Percentiles rank a stretch among this genome's conserved stretches.
Evolutionary conservation across 2,113 vertebrate species (phyloP).

Genomic region (Pygathrix nemaeus): DNA sequence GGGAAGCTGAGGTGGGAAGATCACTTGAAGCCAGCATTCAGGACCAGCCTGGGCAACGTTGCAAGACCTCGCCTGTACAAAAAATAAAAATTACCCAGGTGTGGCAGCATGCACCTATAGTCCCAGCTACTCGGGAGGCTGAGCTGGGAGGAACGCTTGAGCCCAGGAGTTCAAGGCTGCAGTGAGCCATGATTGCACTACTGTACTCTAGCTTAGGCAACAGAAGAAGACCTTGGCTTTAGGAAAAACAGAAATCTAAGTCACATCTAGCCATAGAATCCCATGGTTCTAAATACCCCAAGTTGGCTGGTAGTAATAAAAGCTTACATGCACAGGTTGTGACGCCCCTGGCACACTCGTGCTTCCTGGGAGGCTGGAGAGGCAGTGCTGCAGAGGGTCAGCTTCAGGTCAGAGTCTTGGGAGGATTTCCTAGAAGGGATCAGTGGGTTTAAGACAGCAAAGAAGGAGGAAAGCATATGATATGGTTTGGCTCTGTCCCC

Average conservation of each 20-base stretch:
- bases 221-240: neutral
- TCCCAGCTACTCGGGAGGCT: neutral
- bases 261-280: neutral
- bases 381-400: neutral
- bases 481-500: too few relatives aligned
- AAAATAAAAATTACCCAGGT: neutral
- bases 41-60: neutral
- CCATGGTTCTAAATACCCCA: neutral
- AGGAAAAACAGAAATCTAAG: neutral
- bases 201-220: neutral
- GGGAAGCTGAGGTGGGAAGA: neutral
- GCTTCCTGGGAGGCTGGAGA: neutral
- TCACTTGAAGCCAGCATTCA: neutral
- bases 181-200: neutral
- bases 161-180: neutral
- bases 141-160: neutral
- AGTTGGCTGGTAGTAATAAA: neutral
- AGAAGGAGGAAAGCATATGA: neutral
- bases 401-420: neutral
- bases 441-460: too few relatives aligned
- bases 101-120: neutral
- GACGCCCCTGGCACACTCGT: rapidly evolving
- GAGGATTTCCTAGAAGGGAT: neutral
- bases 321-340: rapidly evolving
- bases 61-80: neutral